These are phyloP conservation scores for Chroicocephalus ridibundus DNA, from an alignment of 2,113 vertebrate species.

Conservation along the genomic window DNA sequence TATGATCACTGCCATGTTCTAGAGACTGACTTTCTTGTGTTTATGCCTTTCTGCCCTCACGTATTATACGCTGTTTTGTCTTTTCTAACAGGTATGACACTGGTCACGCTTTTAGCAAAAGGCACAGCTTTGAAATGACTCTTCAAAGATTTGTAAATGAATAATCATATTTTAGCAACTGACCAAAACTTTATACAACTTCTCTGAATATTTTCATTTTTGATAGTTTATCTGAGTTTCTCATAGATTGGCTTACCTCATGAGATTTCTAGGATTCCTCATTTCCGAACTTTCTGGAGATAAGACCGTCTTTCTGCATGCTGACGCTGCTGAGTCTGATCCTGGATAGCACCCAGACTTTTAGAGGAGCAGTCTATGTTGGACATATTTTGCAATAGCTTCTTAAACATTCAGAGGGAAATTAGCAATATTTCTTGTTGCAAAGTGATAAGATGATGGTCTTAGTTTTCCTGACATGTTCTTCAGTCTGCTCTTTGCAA, in stretches of 20 bases:
- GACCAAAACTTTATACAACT: neutral
- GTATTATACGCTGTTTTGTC: neutral
- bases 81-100: neutral
- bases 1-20: neutral
- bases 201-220: neutral
- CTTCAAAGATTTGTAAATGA: neutral
- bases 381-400: neutral
- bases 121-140: neutral
- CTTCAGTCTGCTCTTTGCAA: neutral
- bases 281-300: neutral
- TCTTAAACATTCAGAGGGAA: slow-evolving; percentile 15
- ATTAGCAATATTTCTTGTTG: neutral
- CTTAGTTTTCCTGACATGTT: neutral
- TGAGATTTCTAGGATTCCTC: neutral
- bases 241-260: neutral
- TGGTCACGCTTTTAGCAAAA: neutral
- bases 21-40: neutral
- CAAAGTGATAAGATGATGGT: neutral
- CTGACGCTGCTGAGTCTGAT: neutral
- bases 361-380: neutral
- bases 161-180: neutral
- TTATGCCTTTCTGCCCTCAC: neutral
- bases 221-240: neutral
- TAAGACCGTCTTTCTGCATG: neutral
- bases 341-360: neutral